Evolutionary conservation across 2,888 invertebrate genomes (phyloP).

Genomic region (Steromphala cineraria): DNA sequence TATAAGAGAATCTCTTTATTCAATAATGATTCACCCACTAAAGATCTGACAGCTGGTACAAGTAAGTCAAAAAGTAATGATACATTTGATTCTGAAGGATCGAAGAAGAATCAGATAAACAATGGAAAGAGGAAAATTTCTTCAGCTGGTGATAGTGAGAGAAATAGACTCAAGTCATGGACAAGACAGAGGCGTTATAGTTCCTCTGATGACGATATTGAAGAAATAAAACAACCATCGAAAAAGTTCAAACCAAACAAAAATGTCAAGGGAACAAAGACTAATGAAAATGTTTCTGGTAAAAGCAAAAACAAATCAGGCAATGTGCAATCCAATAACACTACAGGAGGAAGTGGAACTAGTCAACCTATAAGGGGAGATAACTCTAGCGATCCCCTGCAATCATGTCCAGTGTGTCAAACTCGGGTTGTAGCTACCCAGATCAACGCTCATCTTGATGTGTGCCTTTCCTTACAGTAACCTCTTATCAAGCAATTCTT

Average conservation of each 20-base stretch:
- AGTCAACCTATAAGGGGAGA: not conserved
- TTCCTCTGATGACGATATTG: not conserved
- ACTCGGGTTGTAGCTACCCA: conserved; percentile 37
- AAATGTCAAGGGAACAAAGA: not conserved
- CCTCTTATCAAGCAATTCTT: not conserved
- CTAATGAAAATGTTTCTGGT: not conserved
- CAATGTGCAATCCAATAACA: not conserved
- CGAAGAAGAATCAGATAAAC: no score
- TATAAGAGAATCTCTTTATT: not conserved
- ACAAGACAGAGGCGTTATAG: not conserved
- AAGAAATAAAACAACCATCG: not conserved
- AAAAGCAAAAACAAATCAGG: not conserved
- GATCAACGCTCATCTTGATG: conserved; percentile 67
- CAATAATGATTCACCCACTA: not conserved
- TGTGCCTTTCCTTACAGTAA: conserved; percentile 43
- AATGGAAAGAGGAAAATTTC: not conserved
- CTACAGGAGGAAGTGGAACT: not conserved
- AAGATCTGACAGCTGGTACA: not conserved
- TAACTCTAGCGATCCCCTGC: not conserved
- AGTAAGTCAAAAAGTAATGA: not conserved
- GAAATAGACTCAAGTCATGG: not conserved
- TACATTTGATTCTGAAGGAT: not conserved
- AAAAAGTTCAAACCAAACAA: not conserved
- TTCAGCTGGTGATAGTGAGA: not conserved
- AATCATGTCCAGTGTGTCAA: conserved; percentile 62